Evolutionary conservation across 2,113 vertebrate genomes (phyloP).

Genomic region (Cyphomyrus discorhynchus): DNA sequence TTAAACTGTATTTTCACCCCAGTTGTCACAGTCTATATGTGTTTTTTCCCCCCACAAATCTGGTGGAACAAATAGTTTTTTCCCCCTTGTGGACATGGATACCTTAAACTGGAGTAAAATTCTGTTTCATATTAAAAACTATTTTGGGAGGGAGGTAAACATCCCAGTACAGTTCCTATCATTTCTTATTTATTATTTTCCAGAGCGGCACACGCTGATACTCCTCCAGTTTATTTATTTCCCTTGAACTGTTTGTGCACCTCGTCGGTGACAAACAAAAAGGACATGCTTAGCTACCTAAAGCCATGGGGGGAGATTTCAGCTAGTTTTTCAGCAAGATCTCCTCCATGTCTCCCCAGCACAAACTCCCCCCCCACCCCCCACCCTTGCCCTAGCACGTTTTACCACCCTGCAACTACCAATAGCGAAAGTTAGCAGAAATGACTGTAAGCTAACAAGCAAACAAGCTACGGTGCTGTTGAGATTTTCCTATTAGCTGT

Average conservation of each 20-base stretch:
- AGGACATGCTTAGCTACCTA: neutral
- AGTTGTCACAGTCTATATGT: neutral
- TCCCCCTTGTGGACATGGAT: neutral
- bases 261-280: neutral
- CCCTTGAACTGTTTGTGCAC: neutral
- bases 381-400: neutral
- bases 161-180: neutral
- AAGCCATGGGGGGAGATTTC: neutral
- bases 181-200: neutral
- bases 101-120: neutral
- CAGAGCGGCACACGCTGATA: neutral
- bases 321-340: neutral
- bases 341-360: neutral
- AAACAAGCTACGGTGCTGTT: neutral
- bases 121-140: conserved; percentile 6
- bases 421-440: neutral
- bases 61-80: neutral
- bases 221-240: neutral
- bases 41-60: neutral
- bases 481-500: neutral
- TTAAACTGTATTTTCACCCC: neutral
- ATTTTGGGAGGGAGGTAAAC: neutral
- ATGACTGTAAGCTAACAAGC: neutral
- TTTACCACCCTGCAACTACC: neutral
- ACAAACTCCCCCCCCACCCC: neutral